These are phyloP conservation scores for Volucella bombylans DNA, from an alignment of 2,888 invertebrate species.

Conservation along the genomic window DNA sequence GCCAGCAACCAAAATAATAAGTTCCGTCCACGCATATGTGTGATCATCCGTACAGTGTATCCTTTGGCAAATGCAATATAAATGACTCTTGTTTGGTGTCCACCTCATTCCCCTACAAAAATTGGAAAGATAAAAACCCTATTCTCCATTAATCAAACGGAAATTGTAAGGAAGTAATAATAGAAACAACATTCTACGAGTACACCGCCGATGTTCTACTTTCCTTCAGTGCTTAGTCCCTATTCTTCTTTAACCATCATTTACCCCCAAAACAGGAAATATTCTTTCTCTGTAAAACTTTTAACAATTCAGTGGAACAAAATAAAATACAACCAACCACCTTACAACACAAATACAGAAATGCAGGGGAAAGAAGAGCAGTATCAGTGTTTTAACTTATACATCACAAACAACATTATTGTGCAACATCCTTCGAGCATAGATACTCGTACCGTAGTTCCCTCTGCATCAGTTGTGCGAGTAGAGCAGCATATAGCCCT, in stretches of 20 bases:
- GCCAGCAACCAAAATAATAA: conserved; percentile 27
- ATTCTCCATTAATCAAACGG: conserved; percentile 66
- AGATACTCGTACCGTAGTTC: conserved; percentile 17
- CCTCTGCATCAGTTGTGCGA: background rate
- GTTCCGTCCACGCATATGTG: conserved; percentile 44
- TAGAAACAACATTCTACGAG: conserved; percentile 42
- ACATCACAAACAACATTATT: conserved; percentile 61
- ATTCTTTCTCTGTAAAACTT: conserved; percentile 35
- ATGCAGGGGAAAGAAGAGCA: background rate
- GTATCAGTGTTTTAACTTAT: conserved; percentile 56
- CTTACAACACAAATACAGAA: no score
- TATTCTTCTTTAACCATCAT: background rate
- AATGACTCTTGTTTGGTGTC: conserved; percentile 27
- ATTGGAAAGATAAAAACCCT: conserved; percentile 26
- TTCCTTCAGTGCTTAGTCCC: conserved; percentile 7
- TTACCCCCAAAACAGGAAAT: conserved; percentile 28
- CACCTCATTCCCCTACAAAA: background rate
- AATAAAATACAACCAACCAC: conserved; percentile 4
- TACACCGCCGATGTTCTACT: conserved; percentile 41
- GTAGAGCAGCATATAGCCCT: no score
- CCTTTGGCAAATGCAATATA: conserved; percentile 48
- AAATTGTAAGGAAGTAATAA: conserved; percentile 64
- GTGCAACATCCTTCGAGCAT: conserved; percentile 48
- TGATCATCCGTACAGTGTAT: conserved; percentile 15
- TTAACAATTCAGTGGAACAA: conserved; percentile 56